These are phyloP conservation scores for Rhea americana DNA, from an alignment of 2,113 vertebrate genomes.

Conservation along the genomic window DNA sequence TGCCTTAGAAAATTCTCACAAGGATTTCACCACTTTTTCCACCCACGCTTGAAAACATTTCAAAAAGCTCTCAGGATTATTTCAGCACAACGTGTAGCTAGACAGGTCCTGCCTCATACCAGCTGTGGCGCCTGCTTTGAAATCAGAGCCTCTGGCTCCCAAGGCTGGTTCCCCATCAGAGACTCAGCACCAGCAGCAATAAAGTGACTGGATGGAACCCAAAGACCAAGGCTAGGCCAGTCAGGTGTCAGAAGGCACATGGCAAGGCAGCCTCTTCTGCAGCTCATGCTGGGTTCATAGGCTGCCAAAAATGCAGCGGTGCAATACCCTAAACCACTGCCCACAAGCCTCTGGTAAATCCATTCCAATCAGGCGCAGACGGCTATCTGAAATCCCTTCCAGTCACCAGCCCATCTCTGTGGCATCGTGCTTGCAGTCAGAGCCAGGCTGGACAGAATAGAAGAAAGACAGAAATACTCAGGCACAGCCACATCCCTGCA, in stretches of 20 bases:
- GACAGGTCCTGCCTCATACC: accelerated
- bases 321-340: accelerated
- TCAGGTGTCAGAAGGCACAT: background rate
- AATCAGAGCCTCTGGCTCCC: background rate
- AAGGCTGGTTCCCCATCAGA: background rate
- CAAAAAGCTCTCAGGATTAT: background rate
- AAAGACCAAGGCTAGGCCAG: background rate
- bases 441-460: background rate
- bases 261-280: background rate
- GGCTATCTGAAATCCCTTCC: background rate
- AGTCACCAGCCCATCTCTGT: background rate
- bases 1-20: background rate
- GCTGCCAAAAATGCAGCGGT: no score
- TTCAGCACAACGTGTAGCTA: accelerated
- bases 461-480: background rate
- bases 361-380: background rate
- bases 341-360: accelerated
- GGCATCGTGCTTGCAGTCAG: background rate
- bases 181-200: accelerated
- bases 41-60: no score
- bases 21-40: background rate
- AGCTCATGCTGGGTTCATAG: accelerated
- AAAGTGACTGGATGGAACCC: no score
- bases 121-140: background rate
- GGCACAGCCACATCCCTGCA: background rate